Evolutionary conservation across 92 coral and sea anemone genomes (phyloP).

Genomic region (Actinernus sp.): DNA sequence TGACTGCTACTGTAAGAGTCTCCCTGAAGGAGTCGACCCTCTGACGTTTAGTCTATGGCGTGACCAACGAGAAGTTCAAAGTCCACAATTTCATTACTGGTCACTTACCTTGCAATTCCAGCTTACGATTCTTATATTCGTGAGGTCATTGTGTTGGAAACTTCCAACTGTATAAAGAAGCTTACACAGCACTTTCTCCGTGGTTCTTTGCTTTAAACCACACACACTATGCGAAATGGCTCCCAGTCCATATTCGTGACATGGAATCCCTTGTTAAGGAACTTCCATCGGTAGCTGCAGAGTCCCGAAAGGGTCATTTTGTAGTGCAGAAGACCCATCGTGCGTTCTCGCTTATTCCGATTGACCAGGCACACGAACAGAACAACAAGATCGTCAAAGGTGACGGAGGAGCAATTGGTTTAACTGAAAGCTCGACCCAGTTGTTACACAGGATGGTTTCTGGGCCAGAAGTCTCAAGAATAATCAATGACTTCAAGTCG

Average conservation of each 20-base stretch:
- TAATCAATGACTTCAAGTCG: constrained; percentile 9
- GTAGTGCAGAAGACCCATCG: constrained; percentile 43
- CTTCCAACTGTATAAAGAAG: constrained; percentile 29
- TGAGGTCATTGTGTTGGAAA: constrained; percentile 43
- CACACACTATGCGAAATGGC: constrained; percentile 50
- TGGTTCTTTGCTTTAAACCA: constrained; percentile 51
- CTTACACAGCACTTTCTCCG: constrained; percentile 33
- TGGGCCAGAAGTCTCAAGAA: constrained; percentile 44
- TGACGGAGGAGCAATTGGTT: constrained; percentile 44
- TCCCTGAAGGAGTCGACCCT: constrained; percentile 14
- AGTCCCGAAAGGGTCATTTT: constrained; percentile 60
- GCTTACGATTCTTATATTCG: constrained; percentile 48
- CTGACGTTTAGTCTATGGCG: constrained; percentile 15
- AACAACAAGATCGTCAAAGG: constrained; percentile 58
- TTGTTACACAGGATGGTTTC: constrained; percentile 47
- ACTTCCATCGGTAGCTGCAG: constrained; percentile 30
- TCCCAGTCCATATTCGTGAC: constrained; percentile 60
- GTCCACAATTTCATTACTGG: constrained; percentile 38
- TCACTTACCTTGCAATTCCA: constrained; percentile 31
- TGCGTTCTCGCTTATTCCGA: constrained; percentile 36
- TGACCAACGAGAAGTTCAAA: constrained; percentile 6
- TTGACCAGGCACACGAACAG: constrained; percentile 64
- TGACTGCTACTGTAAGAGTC: constrained; percentile 10
- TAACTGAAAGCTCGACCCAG: constrained; percentile 34
- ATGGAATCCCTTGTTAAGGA: constrained; percentile 47